Conservation (phyloP, 1,140 invertebrate genomes). For the Zelostemma sp. region DNA sequence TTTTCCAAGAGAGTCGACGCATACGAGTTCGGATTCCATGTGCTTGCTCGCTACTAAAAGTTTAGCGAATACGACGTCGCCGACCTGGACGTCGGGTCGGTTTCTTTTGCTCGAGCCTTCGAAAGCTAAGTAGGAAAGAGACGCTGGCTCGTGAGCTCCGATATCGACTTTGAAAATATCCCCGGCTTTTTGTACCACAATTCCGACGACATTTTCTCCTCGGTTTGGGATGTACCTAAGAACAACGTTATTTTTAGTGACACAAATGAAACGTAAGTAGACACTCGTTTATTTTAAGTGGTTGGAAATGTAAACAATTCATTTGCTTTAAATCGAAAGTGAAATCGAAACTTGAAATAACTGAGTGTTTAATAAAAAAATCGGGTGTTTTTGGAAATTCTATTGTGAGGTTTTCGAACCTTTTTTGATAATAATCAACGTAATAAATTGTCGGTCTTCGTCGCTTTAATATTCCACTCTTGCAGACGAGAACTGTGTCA, state of each 20-base stretch:
- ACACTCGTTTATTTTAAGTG: too few relatives aligned
- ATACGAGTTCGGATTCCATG: conserved; percentile 94
- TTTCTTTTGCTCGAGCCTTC: conserved; percentile 97
- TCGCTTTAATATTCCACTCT: conserved; percentile 84
- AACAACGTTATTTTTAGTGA: not conserved
- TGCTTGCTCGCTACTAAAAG: conserved; percentile 88
- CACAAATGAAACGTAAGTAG: too few relatives aligned
- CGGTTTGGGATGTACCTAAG: conserved; percentile 76
- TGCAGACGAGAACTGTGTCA: conserved; percentile 76
- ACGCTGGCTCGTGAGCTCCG: conserved; percentile 85
- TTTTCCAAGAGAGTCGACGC: conserved; percentile 89
- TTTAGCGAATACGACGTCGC: conserved; percentile 87
- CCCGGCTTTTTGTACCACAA: conserved; percentile 83
- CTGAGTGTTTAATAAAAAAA: not conserved
- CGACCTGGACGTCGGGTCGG: conserved; percentile 88
- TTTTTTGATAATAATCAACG: conserved; percentile 86
- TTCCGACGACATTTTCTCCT: conserved; percentile 89
- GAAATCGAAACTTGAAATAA: too few relatives aligned
- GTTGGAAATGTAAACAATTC: too few relatives aligned
- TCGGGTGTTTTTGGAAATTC: not conserved
- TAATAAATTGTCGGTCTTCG: conserved; percentile 83
- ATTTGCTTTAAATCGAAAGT: too few relatives aligned
- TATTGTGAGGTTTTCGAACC: conserved; percentile 71
- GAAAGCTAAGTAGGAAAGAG: conserved; percentile 88
- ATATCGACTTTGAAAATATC: conserved; percentile 89